A percentile compares a stretch with the other conserved stretches of the same genome.
phyloP scores from a whole-genome alignment of 2,797 vertebrate genomes.

The Mus spretus region DNA sequence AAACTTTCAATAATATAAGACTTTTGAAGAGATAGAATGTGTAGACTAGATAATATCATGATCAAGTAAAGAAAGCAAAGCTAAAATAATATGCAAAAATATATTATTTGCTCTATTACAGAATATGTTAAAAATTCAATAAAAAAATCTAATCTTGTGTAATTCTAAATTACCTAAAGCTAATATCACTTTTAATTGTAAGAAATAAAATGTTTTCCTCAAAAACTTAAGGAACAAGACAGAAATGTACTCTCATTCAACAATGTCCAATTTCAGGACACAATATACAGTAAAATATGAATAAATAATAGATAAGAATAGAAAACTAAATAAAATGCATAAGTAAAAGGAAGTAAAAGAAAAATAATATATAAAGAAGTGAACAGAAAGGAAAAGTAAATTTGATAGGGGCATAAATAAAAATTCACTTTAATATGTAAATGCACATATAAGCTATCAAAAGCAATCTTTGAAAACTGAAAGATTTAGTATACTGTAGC shows the following conservation, averaged over 20 bases:
- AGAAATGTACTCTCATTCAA: background rate
- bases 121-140: background rate
- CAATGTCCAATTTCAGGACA: background rate
- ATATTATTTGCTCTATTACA: background rate
- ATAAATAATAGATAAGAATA: background rate
- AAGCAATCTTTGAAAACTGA: background rate
- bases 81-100: background rate
- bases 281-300: background rate
- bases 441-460: rapidly evolving
- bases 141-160: background rate
- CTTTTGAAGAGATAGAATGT: background rate
- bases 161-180: background rate
- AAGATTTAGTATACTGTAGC: background rate
- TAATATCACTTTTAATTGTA: background rate
- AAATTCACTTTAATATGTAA: background rate
- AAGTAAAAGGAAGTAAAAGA: background rate
- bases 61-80: background rate
- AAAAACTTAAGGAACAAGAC: background rate
- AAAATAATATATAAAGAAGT: conserved; percentile 7
- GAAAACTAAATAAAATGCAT: background rate
- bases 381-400: background rate
- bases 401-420: background rate
- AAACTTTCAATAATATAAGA: background rate
- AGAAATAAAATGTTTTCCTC: background rate
- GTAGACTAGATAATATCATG: background rate